Base-by-base conservation (phyloP, 2,888 invertebrate genomes). In the Sphinx pinastri region DNA sequence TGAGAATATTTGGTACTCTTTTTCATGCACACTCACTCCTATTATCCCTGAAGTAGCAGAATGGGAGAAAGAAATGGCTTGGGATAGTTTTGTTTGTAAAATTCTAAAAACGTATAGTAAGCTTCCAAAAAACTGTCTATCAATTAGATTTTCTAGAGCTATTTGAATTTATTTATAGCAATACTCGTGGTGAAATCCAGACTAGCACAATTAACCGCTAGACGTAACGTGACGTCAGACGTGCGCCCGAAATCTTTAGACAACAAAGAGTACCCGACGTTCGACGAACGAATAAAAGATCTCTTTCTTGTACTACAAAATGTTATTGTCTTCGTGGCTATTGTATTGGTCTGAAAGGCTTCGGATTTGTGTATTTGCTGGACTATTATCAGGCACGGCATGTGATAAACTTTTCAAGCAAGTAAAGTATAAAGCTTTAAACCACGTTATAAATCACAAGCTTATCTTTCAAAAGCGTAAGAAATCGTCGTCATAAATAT, bases 161-260 rank as follows among this genome's bases (percentile, higher is more conserved):
- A 10, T 55, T 55, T 55, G 3, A 55, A 19, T 11, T 10, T 55
- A 55, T 19, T 1, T 8, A 11, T 19, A 19, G 55, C 10, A 19
- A 60, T 60, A 16, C 45, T 60, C 12, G 38, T 11, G n/a, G 45
- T 60, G 45, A 60, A 60, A 47, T 10, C 45, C n/a, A 47, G 45
- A 60, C 45, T 16, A 45, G 45, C 10, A 60, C 60, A 60, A 60
- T 47, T 11, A 16, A 60, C 60, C 60, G 60, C 60, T 59, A 59
- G n/a, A 45, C n/a, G 16, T n/a, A 14, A 60, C 45, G 38, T 38
- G 38, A 38, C 38, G 38, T 38, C 38, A 38, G 38, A 38, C 6
- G 45, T 12, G 45, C 60, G 47, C 16, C 60, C 16, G 11, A 16
- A 60, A 11, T 5, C n/a, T 47, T 16, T 59, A 8, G n/a, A n/a